phyloP scores from a whole-genome alignment of 1,140 invertebrate genomes.

The Zaprionus ghesquierei region DNA sequence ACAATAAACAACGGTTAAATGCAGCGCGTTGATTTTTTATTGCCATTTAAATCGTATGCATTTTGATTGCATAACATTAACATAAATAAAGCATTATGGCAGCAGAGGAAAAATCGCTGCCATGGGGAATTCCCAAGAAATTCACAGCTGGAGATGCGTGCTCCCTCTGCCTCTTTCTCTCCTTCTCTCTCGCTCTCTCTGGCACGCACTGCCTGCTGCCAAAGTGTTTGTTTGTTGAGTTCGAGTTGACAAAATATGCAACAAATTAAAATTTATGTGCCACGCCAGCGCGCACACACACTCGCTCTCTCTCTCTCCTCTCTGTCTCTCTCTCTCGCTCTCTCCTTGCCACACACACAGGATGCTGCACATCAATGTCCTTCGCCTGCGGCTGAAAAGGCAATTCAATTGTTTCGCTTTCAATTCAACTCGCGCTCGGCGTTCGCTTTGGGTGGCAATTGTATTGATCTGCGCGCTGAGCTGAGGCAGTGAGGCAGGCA shows the following conservation, averaged over 20 bases:
- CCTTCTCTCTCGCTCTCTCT: background rate
- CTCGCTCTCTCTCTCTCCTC: background rate
- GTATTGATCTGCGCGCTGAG: slow-evolving; percentile 71
- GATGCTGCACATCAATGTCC: slow-evolving; percentile 79
- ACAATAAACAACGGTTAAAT: slow-evolving; percentile 71
- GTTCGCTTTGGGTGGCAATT: slow-evolving; percentile 73
- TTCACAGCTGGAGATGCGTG: slow-evolving; percentile 76
- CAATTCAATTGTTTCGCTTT: slow-evolving; percentile 75
- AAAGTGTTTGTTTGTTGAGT: slow-evolving; percentile 72
- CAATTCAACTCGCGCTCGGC: slow-evolving; percentile 18
- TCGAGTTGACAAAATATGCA: slow-evolving; percentile 82
- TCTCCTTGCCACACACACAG: slow-evolving; percentile 33
- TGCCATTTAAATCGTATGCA: slow-evolving; percentile 81
- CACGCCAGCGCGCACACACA: slow-evolving; percentile 60
- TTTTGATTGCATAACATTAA: slow-evolving; percentile 82
- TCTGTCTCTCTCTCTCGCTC: slow-evolving; percentile 5
- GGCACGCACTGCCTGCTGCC: background rate
- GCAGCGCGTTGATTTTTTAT: slow-evolving; percentile 80
- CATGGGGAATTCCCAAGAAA: slow-evolving; percentile 83
- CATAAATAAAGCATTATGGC: slow-evolving; percentile 80
- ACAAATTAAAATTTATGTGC: slow-evolving; percentile 83
- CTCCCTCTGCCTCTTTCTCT: background rate
- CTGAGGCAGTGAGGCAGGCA: slow-evolving; percentile 30
- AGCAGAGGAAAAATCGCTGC: slow-evolving; percentile 25
- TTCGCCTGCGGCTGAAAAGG: slow-evolving; percentile 67